A percentile compares a stretch with the other conserved stretches of the same genome.
Evolutionary conservation across 2,797 vertebrate species (phyloP).

Genomic region (Neoniphon sammara): DNA sequence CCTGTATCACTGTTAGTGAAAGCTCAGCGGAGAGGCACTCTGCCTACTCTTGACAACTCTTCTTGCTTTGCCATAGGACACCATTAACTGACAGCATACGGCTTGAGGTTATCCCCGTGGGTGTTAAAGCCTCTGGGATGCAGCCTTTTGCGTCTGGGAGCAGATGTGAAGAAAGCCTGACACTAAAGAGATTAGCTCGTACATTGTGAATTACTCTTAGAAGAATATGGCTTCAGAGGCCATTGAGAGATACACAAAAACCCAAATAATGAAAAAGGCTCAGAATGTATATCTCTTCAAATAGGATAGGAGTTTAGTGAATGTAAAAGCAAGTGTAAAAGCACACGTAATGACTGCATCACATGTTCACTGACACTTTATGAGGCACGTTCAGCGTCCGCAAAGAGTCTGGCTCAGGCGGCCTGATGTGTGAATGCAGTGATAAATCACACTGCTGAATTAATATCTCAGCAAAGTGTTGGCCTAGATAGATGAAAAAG

Average conservation of each 20-base stretch:
- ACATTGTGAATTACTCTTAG: conserved; percentile 60
- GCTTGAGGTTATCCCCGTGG: conserved; percentile 70
- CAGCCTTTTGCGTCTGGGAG: conserved; percentile 40
- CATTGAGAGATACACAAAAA: conserved; percentile 47
- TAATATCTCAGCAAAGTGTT: conserved; percentile 71
- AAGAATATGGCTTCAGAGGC: conserved; percentile 60
- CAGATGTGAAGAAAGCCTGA: conserved; percentile 65
- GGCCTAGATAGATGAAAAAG: conserved; percentile 67
- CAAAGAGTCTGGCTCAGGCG: conserved; percentile 50
- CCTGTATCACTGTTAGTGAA: conserved; percentile 30
- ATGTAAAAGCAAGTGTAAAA: conserved; percentile 45
- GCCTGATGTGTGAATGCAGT: conserved; percentile 58
- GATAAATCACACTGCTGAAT: conserved; percentile 61
- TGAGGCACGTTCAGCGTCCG: conserved; percentile 34
- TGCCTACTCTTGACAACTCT: conserved; percentile 49
- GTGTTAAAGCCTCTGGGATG: conserved; percentile 66
- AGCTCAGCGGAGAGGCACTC: conserved; percentile 55
- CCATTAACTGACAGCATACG: conserved; percentile 65
- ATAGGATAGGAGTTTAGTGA: conserved; percentile 43
- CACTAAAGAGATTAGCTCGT: conserved; percentile 68
- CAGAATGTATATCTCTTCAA: conserved; percentile 48
- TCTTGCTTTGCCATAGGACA: conserved; percentile 65
- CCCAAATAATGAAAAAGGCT: conserved; percentile 49
- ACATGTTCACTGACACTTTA: conserved; percentile 50
- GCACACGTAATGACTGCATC: conserved; percentile 56